Evolutionary conservation across 2,797 vertebrate genomes (phyloP), one percentile per base, ranked within the genome.

Genomic region (Rhinatrema bivittatum): DNA sequence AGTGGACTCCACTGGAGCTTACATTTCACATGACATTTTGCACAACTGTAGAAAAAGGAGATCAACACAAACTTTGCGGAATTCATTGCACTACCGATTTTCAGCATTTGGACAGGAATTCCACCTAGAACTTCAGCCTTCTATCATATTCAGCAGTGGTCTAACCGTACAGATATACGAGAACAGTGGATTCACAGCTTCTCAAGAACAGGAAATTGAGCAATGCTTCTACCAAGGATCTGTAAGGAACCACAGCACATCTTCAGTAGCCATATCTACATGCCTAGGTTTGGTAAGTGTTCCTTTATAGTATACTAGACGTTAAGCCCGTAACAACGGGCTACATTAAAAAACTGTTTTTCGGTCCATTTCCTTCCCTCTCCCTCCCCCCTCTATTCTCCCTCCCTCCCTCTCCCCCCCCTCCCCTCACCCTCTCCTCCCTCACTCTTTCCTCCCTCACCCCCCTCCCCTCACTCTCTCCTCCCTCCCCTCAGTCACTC

Each of bases 161-260:
- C 94, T 98, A 79, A 76, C 81, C 5, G 85, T 98, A 68, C 91
- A 97, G 78, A 86, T 78, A 15, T 65, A 97, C 1, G 75, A 85
- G 42, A 70, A 72, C 32, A 76, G 85, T 16, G 91, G 91, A 62
- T 62, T 89, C 55, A 47, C 78, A 43, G 68, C 78, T 18, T 67
- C 53, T 47, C 71, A 46, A 22, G 79, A 85, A 10, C 70, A 56
- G 4, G 59, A 57, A 7, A 45, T 89, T 48, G 84, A 72, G 36
- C 65, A 59, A 59, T 98, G 95, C 68, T 84, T 95, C 64, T 98
- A 96, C 84, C 94, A 96, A 81, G 95, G 95, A 84, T 88, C 86
- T 74, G 86, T 98, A 74, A 88, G 87, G 31, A 91, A 95, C 38
- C 70, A 88, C 71, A 86, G 82, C 20, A 70, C 75, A 29, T 98